phyloP scores from a whole-genome alignment of 2,113 vertebrate genomes.

The Fregata magnificens region DNA sequence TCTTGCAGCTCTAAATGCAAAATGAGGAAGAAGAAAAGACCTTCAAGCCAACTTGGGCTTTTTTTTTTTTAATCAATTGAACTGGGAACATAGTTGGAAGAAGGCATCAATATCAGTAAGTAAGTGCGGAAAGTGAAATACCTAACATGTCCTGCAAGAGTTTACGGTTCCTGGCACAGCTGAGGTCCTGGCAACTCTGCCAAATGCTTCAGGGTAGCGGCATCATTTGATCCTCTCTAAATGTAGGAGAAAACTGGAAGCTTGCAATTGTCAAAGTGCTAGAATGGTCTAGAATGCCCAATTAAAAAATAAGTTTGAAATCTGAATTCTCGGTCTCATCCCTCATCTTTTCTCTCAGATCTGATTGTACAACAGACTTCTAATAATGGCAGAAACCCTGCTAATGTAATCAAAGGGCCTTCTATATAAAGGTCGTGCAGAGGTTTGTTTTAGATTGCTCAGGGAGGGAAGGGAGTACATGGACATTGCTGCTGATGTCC shows the following conservation, averaged over 20 bases:
- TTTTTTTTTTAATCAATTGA: neutral
- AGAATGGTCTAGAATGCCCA: neutral
- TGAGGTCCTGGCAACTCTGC: neutral
- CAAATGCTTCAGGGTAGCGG: rapidly evolving
- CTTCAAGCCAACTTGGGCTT: neutral
- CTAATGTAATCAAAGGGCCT: neutral
- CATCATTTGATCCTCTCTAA: neutral
- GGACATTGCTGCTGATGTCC: neutral
- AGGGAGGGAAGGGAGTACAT: neutral
- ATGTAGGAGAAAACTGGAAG: neutral
- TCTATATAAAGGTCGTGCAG: no score
- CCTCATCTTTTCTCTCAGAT: neutral
- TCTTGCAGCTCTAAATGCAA: neutral
- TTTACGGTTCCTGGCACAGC: neutral
- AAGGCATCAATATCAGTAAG: neutral
- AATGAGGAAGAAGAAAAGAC: neutral
- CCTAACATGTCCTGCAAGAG: neutral
- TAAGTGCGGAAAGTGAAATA: neutral
- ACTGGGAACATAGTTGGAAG: neutral
- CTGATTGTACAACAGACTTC: neutral
- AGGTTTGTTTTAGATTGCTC: neutral
- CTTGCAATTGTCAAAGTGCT: neutral
- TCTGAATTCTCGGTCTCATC: neutral
- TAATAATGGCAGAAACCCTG: neutral
- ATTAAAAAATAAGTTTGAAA: neutral